Evolutionary conservation across 2,888 invertebrate genomes (phyloP), one percentile per base, ranked within the genome.

Genomic region (Pegoplata infirma): DNA sequence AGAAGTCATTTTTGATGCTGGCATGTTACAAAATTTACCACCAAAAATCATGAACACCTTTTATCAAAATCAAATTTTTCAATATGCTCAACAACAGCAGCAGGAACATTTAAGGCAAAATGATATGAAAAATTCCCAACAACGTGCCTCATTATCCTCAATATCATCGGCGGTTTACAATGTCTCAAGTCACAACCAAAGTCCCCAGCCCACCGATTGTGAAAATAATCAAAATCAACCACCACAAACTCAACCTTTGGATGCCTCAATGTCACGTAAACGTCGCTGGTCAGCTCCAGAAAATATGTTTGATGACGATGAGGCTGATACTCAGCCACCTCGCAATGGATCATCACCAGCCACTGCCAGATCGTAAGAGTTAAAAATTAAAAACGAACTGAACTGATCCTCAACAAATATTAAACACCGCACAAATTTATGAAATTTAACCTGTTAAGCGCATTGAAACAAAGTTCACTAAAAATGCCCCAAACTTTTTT

Each of bases 241-340:
- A 81, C 74, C 67, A 10, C 74, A 80, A 72, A 75, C 66, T 14
- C 74, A 71, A 40, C 77, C 68, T 59, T 80, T 76, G 72, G 85
- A 85, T 63, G 84, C 84, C 58, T 82, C 85, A 4, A 68, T 83
- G 69, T 86, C 86, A 28, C 90, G 86, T 19, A 87, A 86, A 80
- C 82, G 87, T 78, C 86, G 91, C 58, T 91, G 91, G 91, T 91
- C 91, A 19, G 91, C 91, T 49, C 91, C 91, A 2, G 91, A 91
- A 80, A 90, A 90, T 82, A 90, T 90, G 82, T 88, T 89, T 59
- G 84, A 85, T 63, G 83, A 84, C 64, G 81, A 80, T 58, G 81
- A 80, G 47, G 69, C 61, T 56, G 79, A 76, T 19, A 74, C 71
- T 66, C 79, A 81, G 51, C 76, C 77, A 21, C 67, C 74, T 59